Percentiles rank a stretch among this genome's conserved stretches.
These are phyloP conservation scores for Sebastes iracundus DNA, from an alignment of 2,797 vertebrate genomes.

Conservation along the genomic window DNA sequence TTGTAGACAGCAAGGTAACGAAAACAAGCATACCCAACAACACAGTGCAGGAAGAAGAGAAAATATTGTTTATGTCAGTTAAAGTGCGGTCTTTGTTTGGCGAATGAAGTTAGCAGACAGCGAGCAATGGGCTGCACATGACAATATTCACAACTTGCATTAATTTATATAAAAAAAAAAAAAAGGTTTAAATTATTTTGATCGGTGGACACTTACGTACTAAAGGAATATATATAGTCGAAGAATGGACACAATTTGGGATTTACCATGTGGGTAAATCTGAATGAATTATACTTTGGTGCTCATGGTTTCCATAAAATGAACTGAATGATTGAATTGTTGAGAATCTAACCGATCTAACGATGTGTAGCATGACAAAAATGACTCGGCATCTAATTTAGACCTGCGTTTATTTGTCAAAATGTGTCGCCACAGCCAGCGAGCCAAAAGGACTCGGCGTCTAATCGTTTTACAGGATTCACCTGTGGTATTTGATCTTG, in stretches of 20 bases:
- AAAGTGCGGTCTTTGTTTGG: not conserved
- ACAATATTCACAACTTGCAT: not conserved
- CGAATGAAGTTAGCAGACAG: not conserved
- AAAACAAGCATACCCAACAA: not conserved
- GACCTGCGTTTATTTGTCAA: not conserved
- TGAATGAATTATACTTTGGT: no score
- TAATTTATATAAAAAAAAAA: not conserved
- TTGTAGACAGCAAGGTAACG: not conserved
- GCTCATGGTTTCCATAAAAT: not conserved
- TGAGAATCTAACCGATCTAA: not conserved
- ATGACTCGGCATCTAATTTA: not conserved
- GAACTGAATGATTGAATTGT: not conserved
- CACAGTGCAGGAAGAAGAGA: not conserved
- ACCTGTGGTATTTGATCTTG: not conserved
- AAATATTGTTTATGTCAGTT: not conserved
- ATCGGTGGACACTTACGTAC: no score
- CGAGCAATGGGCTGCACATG: not conserved
- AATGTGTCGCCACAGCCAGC: fast-evolving
- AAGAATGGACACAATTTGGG: no score
- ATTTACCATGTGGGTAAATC: no score
- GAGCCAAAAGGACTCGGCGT: not conserved
- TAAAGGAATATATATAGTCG: not conserved
- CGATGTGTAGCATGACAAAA: not conserved
- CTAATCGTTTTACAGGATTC: not conserved
- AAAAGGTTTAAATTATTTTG: no score